These are phyloP conservation scores for Pristionchus entomophagus DNA, from an alignment of 2,888 invertebrate species.

Conservation along the genomic window DNA sequence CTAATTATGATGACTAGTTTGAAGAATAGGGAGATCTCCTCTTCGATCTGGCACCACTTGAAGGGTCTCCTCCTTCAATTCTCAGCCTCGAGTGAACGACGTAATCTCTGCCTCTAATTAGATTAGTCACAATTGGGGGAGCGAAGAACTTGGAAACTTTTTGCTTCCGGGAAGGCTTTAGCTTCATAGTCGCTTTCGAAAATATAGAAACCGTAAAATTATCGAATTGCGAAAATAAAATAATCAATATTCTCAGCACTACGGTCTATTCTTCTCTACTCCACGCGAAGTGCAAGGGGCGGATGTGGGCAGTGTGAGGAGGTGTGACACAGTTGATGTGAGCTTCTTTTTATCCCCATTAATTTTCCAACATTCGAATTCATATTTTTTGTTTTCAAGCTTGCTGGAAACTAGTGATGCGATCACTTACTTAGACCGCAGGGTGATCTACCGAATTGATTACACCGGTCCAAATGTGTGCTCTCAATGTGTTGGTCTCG, in stretches of 20 bases:
- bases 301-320: background rate
- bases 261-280: background rate
- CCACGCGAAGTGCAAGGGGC: background rate
- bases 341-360: background rate
- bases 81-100: background rate
- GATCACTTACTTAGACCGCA: too few species aligned
- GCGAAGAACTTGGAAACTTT: background rate
- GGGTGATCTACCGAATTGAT: too few species aligned
- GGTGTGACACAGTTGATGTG: constrained; percentile 8
- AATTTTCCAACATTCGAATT: background rate
- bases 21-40: too few species aligned
- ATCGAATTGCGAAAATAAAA: background rate
- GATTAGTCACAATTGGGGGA: background rate
- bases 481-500: too few species aligned
- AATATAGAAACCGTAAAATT: too few species aligned
- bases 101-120: constrained; percentile 26
- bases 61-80: background rate
- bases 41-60: too few species aligned
- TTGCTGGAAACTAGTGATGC: background rate
- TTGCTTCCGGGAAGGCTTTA: background rate
- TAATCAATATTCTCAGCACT: constrained; percentile 2
- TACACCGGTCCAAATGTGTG: too few species aligned
- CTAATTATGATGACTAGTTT: too few species aligned
- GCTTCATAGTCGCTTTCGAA: background rate
- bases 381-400: background rate